These are phyloP conservation scores for Telmatherina bonti DNA, from an alignment of 2,797 vertebrate genomes.

Conservation along the genomic window DNA sequence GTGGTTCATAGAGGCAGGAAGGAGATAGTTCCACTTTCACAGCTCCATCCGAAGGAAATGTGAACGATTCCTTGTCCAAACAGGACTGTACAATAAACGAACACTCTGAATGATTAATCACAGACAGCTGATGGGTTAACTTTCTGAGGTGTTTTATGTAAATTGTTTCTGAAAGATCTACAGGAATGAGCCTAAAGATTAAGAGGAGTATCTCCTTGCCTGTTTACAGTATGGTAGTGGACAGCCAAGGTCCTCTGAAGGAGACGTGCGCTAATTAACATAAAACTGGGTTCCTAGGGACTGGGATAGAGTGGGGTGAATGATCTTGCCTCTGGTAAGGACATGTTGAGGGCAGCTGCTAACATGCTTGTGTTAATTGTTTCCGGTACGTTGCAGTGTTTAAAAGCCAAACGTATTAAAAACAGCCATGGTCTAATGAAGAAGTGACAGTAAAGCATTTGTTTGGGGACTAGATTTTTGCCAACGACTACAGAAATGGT, in stretches of 20 bases:
- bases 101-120: constrained; percentile 73
- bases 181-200: constrained; percentile 40
- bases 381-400: constrained; percentile 86
- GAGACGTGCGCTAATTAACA: constrained; percentile 93
- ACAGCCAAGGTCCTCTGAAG: constrained; percentile 93
- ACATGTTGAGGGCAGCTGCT: constrained; percentile 88
- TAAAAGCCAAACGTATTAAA: constrained; percentile 84
- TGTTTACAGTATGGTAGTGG: constrained; percentile 87
- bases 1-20: constrained; percentile 62
- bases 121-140: constrained; percentile 59
- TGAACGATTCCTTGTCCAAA: constrained; percentile 73
- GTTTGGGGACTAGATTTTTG: constrained; percentile 69
- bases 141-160: constrained; percentile 63
- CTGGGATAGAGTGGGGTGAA: constrained; percentile 81
- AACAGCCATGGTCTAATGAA: constrained; percentile 80
- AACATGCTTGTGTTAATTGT: constrained; percentile 88
- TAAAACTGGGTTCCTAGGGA: constrained; percentile 87
- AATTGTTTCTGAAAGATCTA: constrained; percentile 57
- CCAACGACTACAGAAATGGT: constrained; percentile 56
- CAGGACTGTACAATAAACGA: constrained; percentile 76
- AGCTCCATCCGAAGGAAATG: constrained; percentile 65
- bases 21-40: constrained; percentile 75
- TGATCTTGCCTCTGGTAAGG: constrained; percentile 93
- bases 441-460: constrained; percentile 70
- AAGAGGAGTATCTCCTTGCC: constrained; percentile 78